Conservation (phyloP, 2,113 vertebrate genomes). For the Gavialis gangeticus region DNA sequence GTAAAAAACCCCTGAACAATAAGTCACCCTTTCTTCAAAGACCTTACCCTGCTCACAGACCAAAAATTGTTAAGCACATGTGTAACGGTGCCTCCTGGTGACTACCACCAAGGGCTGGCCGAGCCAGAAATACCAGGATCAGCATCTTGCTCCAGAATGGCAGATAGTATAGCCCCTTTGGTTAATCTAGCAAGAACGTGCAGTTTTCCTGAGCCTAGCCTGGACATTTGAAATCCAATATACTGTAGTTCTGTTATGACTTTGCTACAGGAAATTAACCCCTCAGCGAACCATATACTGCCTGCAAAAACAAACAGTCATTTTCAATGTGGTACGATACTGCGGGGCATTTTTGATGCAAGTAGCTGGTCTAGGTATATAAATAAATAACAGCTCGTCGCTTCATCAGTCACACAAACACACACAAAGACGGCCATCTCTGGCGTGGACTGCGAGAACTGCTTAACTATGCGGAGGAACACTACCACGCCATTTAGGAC, state of each 20-base stretch:
- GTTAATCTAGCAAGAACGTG: conserved; percentile 43
- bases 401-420: neutral
- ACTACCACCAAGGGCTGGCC: neutral
- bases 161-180: conserved; percentile 18
- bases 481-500: neutral
- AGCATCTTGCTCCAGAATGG: neutral
- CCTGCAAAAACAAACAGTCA: conserved; percentile 23
- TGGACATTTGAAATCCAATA: conserved; percentile 71
- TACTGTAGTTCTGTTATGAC: conserved; percentile 49
- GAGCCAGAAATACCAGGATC: fast-evolving
- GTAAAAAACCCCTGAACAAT: neutral
- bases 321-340: neutral
- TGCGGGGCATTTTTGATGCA: neutral
- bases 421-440: neutral
- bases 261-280: conserved; percentile 64
- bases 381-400: neutral
- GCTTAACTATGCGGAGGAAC: neutral
- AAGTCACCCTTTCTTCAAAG: fast-evolving
- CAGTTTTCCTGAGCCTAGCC: conserved; percentile 52
- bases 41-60: neutral
- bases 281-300: conserved; percentile 48
- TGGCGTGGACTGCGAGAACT: neutral
- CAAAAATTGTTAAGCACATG: fast-evolving
- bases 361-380: neutral
- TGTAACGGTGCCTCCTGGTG: neutral